A percentile compares a stretch with the other conserved stretches of the same genome.
These are phyloP conservation scores for Melitaea athalia DNA, from an alignment of 2,888 invertebrate genomes.

Conservation along the genomic window DNA sequence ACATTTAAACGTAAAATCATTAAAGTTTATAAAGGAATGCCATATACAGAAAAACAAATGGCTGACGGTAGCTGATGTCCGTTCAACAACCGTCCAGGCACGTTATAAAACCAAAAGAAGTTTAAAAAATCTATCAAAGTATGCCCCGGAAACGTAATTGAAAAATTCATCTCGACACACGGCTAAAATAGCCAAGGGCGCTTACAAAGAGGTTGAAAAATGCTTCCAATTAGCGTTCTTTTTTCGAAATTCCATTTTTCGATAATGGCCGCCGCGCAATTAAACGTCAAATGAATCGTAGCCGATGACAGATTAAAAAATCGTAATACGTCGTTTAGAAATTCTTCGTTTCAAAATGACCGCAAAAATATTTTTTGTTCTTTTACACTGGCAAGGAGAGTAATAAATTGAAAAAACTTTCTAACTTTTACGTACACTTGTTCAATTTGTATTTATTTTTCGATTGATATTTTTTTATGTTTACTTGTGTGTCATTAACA, in stretches of 20 bases:
- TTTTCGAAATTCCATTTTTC: constrained; percentile 55
- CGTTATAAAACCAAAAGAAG: constrained; percentile 32
- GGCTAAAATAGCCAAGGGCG: constrained; percentile 27
- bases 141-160: constrained; percentile 38
- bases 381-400: background rate
- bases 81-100: background rate
- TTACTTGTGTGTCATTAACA: too few species aligned
- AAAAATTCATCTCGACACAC: constrained; percentile 45
- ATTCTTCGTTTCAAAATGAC: constrained; percentile 7
- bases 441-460: too few species aligned
- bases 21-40: background rate
- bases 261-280: constrained; percentile 42
- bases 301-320: constrained; percentile 45
- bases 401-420: constrained; percentile 38
- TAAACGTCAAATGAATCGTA: constrained; percentile 63
- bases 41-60: background rate
- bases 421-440: too few species aligned
- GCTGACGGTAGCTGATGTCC: background rate
- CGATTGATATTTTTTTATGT: too few species aligned
- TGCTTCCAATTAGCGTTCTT: constrained; percentile 59
- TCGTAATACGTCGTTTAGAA: constrained; percentile 9
- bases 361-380: background rate
- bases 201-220: constrained; percentile 46
- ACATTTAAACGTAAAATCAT: background rate
- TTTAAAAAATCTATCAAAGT: constrained; percentile 40